Percentiles rank a stretch among this genome's conserved stretches.
Evolutionary conservation across 1,140 invertebrate genomes (phyloP).

Genomic region (Probaryconus sp.): DNA sequence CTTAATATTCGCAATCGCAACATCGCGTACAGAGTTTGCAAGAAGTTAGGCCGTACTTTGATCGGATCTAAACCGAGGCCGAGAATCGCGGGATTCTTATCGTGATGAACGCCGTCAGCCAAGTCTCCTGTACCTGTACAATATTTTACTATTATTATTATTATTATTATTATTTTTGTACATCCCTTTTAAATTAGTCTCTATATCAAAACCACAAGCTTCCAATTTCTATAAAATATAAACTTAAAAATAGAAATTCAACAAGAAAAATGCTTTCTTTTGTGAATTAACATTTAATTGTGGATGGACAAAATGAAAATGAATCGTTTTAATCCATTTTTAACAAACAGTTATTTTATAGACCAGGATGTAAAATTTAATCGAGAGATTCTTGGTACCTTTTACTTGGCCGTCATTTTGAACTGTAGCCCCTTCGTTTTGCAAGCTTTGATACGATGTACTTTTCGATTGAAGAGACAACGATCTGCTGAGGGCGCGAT

Average conservation of each 20-base stretch:
- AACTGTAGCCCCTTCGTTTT: slow-evolving; percentile 80
- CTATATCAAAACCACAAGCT: too few species aligned
- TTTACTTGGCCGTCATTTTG: slow-evolving; percentile 74
- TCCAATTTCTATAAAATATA: too few species aligned
- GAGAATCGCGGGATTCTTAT: slow-evolving; percentile 73
- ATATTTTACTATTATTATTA: slow-evolving; percentile 2
- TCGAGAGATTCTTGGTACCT: slow-evolving; percentile 66
- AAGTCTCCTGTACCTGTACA: slow-evolving; percentile 66
- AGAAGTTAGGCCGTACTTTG: slow-evolving; percentile 78
- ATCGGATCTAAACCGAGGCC: slow-evolving; percentile 79
- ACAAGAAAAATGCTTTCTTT: too few species aligned
- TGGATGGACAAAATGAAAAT: too few species aligned
- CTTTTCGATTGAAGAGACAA: slow-evolving; percentile 85
- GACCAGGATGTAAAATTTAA: too few species aligned
- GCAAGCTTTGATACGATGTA: slow-evolving; percentile 84
- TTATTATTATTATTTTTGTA: not conserved
- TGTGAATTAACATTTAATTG: too few species aligned
- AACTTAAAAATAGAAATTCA: too few species aligned
- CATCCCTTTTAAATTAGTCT: too few species aligned
- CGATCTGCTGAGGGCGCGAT: slow-evolving; percentile 83
- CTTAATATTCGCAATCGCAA: slow-evolving; percentile 76
- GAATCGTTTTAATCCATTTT: too few species aligned
- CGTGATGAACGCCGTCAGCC: slow-evolving; percentile 70
- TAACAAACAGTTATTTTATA: too few species aligned
- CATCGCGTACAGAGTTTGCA: slow-evolving; percentile 78